These are phyloP conservation scores for Mythimna albipuncta DNA, from an alignment of 2,888 invertebrate genomes.

Conservation along the genomic window DNA sequence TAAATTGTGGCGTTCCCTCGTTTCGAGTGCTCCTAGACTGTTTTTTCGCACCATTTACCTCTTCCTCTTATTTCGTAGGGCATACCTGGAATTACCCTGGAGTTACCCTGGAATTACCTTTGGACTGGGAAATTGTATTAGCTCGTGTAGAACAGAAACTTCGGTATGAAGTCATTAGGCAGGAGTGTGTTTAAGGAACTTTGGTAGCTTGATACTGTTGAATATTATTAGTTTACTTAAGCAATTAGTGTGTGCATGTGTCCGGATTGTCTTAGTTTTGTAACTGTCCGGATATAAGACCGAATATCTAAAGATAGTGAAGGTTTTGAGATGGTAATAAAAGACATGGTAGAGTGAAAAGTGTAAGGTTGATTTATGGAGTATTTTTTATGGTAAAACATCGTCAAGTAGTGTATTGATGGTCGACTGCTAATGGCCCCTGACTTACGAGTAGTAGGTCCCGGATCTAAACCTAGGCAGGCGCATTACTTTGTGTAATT, in stretches of 20 bases:
- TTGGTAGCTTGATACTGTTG: slow-evolving; percentile 13
- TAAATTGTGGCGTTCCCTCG: slow-evolving; percentile 66
- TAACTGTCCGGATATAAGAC: background rate
- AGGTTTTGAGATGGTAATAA: background rate
- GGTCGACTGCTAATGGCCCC: too few relatives aligned
- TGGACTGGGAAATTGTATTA: slow-evolving; percentile 49
- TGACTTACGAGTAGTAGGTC: too few relatives aligned
- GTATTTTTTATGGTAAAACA: background rate
- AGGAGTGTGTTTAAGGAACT: slow-evolving; percentile 20
- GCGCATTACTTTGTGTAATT: too few relatives aligned
- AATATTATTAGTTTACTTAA: slow-evolving; percentile 26
- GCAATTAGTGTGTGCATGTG: background rate
- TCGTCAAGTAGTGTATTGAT: too few relatives aligned
- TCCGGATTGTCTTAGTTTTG: background rate
- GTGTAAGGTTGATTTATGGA: background rate
- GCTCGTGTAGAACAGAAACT: slow-evolving; percentile 35
- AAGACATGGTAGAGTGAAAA: background rate
- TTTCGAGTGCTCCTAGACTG: slow-evolving; percentile 40
- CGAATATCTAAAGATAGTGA: background rate
- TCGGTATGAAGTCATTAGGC: slow-evolving; percentile 45
- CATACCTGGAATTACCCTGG: slow-evolving; percentile 33
- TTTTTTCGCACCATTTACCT: slow-evolving; percentile 61
- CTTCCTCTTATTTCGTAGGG: slow-evolving; percentile 51
- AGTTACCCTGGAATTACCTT: slow-evolving; percentile 10
- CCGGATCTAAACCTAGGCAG: too few relatives aligned